Conservation (phyloP, 2,113 vertebrate genomes). For the Ctenodactylus gundi region DNA sequence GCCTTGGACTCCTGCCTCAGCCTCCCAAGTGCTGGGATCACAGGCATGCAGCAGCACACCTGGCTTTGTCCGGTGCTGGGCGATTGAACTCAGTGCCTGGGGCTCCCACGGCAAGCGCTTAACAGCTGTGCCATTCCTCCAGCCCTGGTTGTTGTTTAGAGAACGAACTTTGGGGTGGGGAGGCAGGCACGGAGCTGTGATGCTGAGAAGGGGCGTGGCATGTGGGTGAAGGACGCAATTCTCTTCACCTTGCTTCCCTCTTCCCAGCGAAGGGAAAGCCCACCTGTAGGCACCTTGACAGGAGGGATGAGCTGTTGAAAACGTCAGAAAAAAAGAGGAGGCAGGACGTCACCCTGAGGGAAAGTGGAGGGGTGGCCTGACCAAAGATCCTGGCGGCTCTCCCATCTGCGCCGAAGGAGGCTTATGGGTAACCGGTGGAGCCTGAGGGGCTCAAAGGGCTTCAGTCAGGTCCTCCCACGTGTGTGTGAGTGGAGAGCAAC, state of each 20-base stretch:
- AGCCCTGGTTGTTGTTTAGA: not conserved
- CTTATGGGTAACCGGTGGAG: not conserved
- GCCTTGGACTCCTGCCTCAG: too few relatives aligned
- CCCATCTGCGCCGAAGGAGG: accelerated
- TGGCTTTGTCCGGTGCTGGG: too few relatives aligned
- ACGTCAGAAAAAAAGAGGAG: not conserved
- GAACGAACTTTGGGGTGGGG: not conserved
- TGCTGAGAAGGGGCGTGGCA: not conserved
- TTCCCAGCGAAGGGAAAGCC: not conserved
- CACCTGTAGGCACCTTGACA: not conserved
- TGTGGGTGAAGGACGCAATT: not conserved
- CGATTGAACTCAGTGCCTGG: too few relatives aligned
- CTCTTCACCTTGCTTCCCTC: not conserved
- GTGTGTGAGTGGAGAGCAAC: not conserved
- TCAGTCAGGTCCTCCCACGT: not conserved
- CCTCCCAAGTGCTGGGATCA: too few relatives aligned
- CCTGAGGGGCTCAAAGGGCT: not conserved
- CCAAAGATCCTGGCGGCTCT: not conserved
- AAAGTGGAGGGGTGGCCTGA: not conserved
- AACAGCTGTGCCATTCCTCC: too few relatives aligned
- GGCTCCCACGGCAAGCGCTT: too few relatives aligned
- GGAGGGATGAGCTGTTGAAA: not conserved
- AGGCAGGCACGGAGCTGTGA: not conserved
- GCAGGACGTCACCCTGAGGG: not conserved
- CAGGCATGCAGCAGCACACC: too few relatives aligned